Evolutionary conservation across 2,113 vertebrate genomes (phyloP), one percentile per base, ranked within the genome.

Genomic region (Sakesphorus luctuosus): DNA sequence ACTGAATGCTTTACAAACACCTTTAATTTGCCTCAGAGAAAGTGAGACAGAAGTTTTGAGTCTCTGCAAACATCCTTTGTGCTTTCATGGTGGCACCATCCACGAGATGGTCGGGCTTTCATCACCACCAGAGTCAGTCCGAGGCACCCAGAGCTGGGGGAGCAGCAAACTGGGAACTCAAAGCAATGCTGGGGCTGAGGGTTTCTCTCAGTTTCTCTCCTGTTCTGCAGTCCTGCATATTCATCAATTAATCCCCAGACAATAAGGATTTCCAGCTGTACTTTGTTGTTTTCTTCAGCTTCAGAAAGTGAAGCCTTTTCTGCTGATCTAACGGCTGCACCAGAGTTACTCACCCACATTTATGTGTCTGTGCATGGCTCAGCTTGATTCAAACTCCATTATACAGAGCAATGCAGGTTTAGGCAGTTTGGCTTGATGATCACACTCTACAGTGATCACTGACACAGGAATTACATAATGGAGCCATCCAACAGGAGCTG

Each of bases 1-100:
- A 59, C 49, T 3, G 33, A 90, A 73, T 5, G 26, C 93, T 86
- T 94, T 66, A 68, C 46, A 80, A 95, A 77, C 87, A 91, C 11
- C 59, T 89, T 84, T 91, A 79, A 66, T 90, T 83, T 46, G 38
- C 84, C 72, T 93, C 71, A 66, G 46, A 93, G 53, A 69, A 86
- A 93, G 36, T 0, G 0, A 87, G 74, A 52, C 14, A 58, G 61
- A 77, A 46, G 40, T 52, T 65, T 0, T 19, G 49, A 88, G 50
- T 5, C 24, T 68, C n/a, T 88, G 88, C 56, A 78, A 85, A 49
- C 26, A 79, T n/a, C 47, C 40, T 36, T 36, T 87, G 33, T 55
- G 66, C 35, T 89, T 89, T 93, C 74, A 21, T 4, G 18, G 52
- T 52, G 56, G 31, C 72, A 84, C 29, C 25, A n/a, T 8, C 14